Evolutionary conservation across 2,888 invertebrate species (phyloP).

Genomic region (Agonopterix arenella): DNA sequence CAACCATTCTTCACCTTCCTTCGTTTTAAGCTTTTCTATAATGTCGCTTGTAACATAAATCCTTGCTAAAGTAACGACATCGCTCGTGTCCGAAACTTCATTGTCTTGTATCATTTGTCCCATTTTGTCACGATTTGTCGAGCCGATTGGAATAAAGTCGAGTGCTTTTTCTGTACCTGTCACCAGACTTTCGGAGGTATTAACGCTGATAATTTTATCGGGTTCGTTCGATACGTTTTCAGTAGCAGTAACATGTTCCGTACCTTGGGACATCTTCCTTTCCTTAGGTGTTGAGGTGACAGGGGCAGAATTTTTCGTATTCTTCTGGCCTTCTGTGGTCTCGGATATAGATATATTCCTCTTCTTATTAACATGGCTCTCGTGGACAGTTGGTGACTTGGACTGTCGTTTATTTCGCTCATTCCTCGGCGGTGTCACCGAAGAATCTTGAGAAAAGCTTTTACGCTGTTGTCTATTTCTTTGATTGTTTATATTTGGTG

Average conservation of each 20-base stretch:
- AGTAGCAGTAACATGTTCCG: conserved; percentile 11
- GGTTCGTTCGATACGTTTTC: conserved; percentile 5
- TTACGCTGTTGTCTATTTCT: conserved; percentile 7
- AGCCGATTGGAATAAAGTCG: conserved; percentile 43
- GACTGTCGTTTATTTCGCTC: conserved; percentile 48
- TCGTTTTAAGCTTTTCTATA: conserved; percentile 58
- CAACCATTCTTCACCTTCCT: conserved; percentile 66
- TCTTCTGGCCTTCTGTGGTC: conserved; percentile 20
- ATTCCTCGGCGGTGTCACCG: conserved; percentile 9
- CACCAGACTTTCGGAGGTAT: neutral
- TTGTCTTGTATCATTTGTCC: conserved; percentile 66
- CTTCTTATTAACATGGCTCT: conserved; percentile 46
- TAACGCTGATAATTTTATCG: neutral
- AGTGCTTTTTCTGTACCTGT: conserved; percentile 27
- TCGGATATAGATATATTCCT: conserved; percentile 31
- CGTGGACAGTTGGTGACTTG: conserved; percentile 51
- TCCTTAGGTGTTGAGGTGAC: conserved; percentile 10
- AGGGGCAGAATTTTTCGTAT: conserved; percentile 22
- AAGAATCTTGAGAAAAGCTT: conserved; percentile 21
- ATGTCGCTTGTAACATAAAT: conserved; percentile 69
- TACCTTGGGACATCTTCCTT: conserved; percentile 26
- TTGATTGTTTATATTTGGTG: neutral
- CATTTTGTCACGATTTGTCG: conserved; percentile 50
- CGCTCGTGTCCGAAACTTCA: conserved; percentile 65
- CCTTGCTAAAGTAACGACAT: conserved; percentile 56